Evolutionary conservation across 1,140 invertebrate genomes (phyloP), one percentile per base, ranked within the genome.

Genomic region (Meloidogyne hapla): DNA sequence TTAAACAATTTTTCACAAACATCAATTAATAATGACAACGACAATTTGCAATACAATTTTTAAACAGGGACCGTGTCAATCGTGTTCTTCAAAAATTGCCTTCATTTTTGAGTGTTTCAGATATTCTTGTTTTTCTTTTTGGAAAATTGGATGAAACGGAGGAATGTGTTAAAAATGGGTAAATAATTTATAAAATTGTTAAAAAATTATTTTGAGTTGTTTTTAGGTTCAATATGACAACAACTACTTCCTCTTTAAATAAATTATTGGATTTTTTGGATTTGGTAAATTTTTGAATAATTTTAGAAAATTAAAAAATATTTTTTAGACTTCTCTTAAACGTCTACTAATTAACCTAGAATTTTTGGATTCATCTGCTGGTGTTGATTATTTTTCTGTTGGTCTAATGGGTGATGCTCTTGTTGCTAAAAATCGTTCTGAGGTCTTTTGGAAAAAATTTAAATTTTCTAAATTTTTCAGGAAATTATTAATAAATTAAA

Each of bases 1-100:
- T n/a, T n/a, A n/a, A n/a, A n/a, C n/a, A n/a, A n/a, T n/a, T n/a
- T n/a, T n/a, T n/a, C n/a, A 42, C 13, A 13, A 42, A 42, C 33
- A 33, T 33, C 33, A 33, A 33, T 5, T 33, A 33, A 33, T 82
- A 40, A 83, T 82, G 48, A 80, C 83, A 18, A 61, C 40, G n/a
- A 82, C 81, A 38, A 81, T 82, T 56, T 82, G 81, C 61, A 33
- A 73, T n/a, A 80, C 82, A 26, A 77, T 82, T 28, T 81, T 74
- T 26, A 65, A 77, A 33, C 77, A 63, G 63, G 56, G 62, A 69
- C 56, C 72, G 83, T 63, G 82, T 82, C 28, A 82, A 82, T 67
- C 40, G 18, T 28, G 21, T 70, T 13, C 61, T 82, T 12, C 61
- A 56, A 13, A 76, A 77, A 62, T 68, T 82, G 69, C 81, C 81